These are phyloP conservation scores for Hippasteria phrygiana DNA, from an alignment of 53 echinoderm and acorn worm genomes.

Conservation along the genomic window DNA sequence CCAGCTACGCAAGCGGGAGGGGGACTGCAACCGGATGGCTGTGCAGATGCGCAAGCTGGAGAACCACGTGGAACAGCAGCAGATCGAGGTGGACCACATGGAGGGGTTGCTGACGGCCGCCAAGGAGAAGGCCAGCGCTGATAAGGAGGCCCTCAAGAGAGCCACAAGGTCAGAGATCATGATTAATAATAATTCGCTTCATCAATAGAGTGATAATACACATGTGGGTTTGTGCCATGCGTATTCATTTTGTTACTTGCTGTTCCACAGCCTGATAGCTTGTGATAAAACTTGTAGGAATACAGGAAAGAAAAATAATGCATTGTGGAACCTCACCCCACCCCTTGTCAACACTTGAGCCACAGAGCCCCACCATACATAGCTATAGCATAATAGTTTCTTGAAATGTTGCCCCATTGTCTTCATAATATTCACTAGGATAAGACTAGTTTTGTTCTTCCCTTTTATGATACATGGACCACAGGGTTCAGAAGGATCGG, in stretches of 20 bases:
- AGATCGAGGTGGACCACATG: constrained; percentile 84
- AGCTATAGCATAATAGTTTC: too few relatives aligned
- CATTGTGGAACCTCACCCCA: too few relatives aligned
- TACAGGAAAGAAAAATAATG: too few relatives aligned
- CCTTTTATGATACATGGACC: not conserved
- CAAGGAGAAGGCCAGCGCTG: constrained; percentile 87
- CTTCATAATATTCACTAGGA: not conserved
- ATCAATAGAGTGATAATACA: too few relatives aligned
- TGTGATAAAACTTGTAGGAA: too few relatives aligned
- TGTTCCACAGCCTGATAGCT: too few relatives aligned
- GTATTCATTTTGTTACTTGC: too few relatives aligned
- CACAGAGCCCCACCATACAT: too few relatives aligned
- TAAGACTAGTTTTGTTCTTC: not conserved
- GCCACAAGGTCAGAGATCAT: constrained; percentile 79
- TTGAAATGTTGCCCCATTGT: too few relatives aligned
- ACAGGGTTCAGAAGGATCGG: constrained; percentile 91
- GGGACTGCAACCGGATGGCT: constrained; percentile 96
- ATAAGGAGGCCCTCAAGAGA: constrained; percentile 96
- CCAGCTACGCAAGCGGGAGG: constrained; percentile 94
- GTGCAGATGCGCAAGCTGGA: constrained; percentile 86
- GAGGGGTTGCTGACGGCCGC: constrained; percentile 79
- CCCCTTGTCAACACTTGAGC: too few relatives aligned
- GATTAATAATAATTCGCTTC: too few relatives aligned
- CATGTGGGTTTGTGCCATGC: too few relatives aligned
- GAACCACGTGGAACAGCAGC: constrained; percentile 88